phyloP scores from a whole-genome alignment of 2,797 vertebrate genomes.

The Limosa lapponica region DNA sequence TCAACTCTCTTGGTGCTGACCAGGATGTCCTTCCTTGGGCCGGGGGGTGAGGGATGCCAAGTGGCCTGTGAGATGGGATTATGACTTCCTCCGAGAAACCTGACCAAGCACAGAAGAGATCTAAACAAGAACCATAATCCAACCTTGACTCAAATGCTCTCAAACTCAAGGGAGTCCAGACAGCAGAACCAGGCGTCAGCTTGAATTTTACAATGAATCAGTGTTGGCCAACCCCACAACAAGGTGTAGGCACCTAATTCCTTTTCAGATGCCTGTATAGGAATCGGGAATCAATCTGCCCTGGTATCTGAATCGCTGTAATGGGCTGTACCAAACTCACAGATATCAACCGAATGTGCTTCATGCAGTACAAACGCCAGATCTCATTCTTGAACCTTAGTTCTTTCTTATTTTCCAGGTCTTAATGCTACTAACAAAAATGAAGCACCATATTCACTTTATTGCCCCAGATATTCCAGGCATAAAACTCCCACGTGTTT shows the following conservation, averaged over 20 bases:
- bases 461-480: slow-evolving; percentile 52
- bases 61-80: background rate
- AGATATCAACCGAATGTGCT: background rate
- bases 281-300: background rate
- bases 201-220: background rate
- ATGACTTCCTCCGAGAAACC: background rate
- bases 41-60: fast-evolving
- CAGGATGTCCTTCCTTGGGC: background rate
- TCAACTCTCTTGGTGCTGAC: fast-evolving
- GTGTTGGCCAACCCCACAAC: background rate
- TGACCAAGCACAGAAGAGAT: background rate
- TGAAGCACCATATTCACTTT: slow-evolving; percentile 45
- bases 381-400: background rate
- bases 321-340: background rate
- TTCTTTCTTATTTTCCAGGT: background rate
- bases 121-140: background rate
- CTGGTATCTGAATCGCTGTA: background rate
- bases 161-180: background rate
- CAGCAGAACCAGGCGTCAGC: background rate
- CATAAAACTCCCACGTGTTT: slow-evolving; percentile 50
- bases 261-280: background rate
- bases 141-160: background rate
- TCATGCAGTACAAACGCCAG: background rate
- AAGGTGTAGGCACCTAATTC: background rate
- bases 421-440: slow-evolving; percentile 26